phyloP scores from a whole-genome alignment of 2,797 vertebrate genomes.

The Mus spretus region DNA sequence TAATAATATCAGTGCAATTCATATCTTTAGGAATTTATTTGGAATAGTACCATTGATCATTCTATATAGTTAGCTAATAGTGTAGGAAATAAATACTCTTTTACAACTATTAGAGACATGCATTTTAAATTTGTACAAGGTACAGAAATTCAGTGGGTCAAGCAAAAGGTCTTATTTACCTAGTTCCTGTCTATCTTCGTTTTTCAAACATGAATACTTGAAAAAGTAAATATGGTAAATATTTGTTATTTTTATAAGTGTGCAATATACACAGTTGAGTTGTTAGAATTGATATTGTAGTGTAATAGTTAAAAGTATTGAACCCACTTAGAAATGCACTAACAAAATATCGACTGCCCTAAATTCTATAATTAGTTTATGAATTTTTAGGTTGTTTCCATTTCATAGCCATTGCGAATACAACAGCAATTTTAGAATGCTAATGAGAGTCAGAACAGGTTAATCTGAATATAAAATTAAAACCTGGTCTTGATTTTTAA shows the following conservation, averaged over 20 bases:
- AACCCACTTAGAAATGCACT: not conserved
- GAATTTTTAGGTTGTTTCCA: not conserved
- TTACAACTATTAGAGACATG: not conserved
- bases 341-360: constrained; percentile 12
- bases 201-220: constrained; percentile 30
- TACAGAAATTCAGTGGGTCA: not conserved
- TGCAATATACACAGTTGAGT: not conserved
- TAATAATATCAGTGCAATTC: constrained; percentile 15
- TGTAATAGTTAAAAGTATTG: constrained; percentile 10
- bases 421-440: not conserved
- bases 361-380: not conserved
- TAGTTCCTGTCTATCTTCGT: not conserved
- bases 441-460: not conserved
- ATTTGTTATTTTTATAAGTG: not conserved
- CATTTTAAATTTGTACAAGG: not conserved
- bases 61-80: not conserved
- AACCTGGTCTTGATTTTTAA: not conserved
- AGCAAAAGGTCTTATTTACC: rapidly evolving
- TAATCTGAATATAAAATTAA: not conserved
- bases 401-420: not conserved
- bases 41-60: not conserved
- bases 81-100: constrained; percentile 13
- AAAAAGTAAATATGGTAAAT: not conserved
- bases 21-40: not conserved
- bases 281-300: not conserved